Evolutionary conservation across 1,140 invertebrate genomes (phyloP).

Genomic region (Drosophila elegans): DNA sequence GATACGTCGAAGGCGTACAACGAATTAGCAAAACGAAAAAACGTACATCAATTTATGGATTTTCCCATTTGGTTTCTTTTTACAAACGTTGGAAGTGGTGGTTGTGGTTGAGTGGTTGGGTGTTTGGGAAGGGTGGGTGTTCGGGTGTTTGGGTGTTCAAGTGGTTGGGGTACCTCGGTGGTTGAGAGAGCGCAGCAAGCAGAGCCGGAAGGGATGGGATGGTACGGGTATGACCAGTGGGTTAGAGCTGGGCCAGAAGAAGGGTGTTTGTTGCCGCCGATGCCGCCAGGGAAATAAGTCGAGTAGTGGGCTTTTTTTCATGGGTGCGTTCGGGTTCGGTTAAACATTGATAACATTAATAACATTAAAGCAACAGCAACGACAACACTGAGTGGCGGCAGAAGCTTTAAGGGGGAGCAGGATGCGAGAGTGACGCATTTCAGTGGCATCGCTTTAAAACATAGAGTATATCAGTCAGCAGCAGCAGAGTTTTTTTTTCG

Average conservation of each 20-base stretch:
- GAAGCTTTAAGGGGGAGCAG: constrained; percentile 29
- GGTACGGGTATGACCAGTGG: constrained; percentile 24
- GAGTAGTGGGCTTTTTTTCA: constrained; percentile 24
- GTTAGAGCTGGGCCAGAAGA: constrained; percentile 40
- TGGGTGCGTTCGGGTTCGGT: constrained; percentile 45
- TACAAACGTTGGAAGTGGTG: constrained; percentile 54
- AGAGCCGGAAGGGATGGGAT: constrained; percentile 32
- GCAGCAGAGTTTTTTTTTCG: constrained; percentile 27
- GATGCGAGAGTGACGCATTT: constrained; percentile 12
- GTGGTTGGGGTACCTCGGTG: constrained; percentile 16
- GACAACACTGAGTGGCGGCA: constrained; percentile 25
- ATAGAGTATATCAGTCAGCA: constrained; percentile 28
- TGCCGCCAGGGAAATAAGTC: constrained; percentile 27
- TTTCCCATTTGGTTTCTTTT: constrained; percentile 54
- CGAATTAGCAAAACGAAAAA: constrained; percentile 77
- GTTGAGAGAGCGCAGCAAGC: constrained; percentile 53
- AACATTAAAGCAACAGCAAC: constrained; percentile 61
- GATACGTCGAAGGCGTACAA: constrained; percentile 73
- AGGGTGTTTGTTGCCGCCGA: constrained; percentile 15
- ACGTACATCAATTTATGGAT: constrained; percentile 76
- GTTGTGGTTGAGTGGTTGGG: constrained; percentile 12
- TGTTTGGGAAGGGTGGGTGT: constrained; percentile 24
- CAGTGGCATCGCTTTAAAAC: constrained; percentile 13
- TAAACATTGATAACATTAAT: constrained; percentile 74
- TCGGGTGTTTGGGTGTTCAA: constrained; percentile 16